Evolutionary conservation across 2,797 vertebrate species (phyloP).

Genomic region (Sebastes diploproa): DNA sequence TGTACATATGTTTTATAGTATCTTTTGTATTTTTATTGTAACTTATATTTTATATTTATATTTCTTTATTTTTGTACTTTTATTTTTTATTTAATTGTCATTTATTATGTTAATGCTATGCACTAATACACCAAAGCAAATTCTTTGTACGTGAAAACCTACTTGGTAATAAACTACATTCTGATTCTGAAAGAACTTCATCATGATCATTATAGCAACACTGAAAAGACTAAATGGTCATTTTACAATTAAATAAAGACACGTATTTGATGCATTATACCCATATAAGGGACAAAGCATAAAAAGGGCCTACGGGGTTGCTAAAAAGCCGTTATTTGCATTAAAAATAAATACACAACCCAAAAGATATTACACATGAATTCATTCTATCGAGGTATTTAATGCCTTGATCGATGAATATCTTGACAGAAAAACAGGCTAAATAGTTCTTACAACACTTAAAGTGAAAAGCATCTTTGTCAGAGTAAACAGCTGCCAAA

Average conservation of each 20-base stretch:
- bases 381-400: neutral
- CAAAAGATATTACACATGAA: neutral
- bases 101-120: fast-evolving
- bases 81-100: too few species aligned
- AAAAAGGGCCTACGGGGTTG: neutral
- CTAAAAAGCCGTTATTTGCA: neutral
- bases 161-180: fast-evolving
- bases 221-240: neutral
- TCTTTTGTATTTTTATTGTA: too few species aligned
- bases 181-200: neutral
- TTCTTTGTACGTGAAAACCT: too few species aligned
- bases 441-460: neutral
- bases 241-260: neutral
- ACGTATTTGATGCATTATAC: neutral
- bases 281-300: neutral
- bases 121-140: too few species aligned
- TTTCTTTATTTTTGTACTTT: too few species aligned
- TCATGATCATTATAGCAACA: neutral
- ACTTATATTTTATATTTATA: fast-evolving
- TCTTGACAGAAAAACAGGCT: neutral
- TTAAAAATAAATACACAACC: neutral
- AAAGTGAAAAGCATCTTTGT: neutral
- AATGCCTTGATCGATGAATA: neutral
- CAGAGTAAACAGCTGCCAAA: neutral
- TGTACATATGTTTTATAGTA: too few species aligned